Evolutionary conservation across 1,140 invertebrate genomes (phyloP), one percentile per base, ranked within the genome.

Genomic region (Bilobella aurantiaca): DNA sequence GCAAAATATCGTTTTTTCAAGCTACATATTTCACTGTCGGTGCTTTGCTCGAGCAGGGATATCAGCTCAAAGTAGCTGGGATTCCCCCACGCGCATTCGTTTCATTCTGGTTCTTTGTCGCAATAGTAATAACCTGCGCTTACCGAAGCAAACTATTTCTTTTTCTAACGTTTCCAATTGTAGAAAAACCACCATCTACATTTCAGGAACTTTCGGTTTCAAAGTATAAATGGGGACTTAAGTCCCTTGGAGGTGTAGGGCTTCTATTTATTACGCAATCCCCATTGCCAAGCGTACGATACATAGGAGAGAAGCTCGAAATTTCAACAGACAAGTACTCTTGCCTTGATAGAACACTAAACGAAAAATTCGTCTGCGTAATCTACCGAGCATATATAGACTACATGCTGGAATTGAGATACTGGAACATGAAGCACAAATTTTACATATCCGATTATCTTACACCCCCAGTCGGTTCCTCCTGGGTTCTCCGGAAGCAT

Each of bases 341-440:
- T 53, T 72, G 70, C 46, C 56, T 72, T 16, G 70, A 72, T 46
- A 47, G 66, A 62, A 66, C 62, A 25, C 63, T 72, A 47, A 29
- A 25, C 1, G 27, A 58, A 1, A 42, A 60, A 16, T 72, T 68
- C 62, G 58, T 62, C 8, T 72, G 70, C 57, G 68, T 72, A 0
- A 69, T 65, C 18, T 72, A 72, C 64, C 61, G 59, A 49, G 70
- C 67, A 2, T 67, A 69, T 58, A 66, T 69, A 28, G 70, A 72
- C n/a, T 72, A 69, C 58, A 63, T 69, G 63, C 25, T 62, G 28
- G 66, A 57, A 18, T 42, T 69, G 12, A 65, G 70, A 1, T 72
- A 72, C 58, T 69, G 70, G 68, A 72, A 68, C 56, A 58, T 72
- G 23, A 31, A 46, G 0, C 63, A 65, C 16, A 67, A 69, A 30